Evolutionary conservation across 2,797 vertebrate species (phyloP).

Genomic region (Tangara arthus): DNA sequence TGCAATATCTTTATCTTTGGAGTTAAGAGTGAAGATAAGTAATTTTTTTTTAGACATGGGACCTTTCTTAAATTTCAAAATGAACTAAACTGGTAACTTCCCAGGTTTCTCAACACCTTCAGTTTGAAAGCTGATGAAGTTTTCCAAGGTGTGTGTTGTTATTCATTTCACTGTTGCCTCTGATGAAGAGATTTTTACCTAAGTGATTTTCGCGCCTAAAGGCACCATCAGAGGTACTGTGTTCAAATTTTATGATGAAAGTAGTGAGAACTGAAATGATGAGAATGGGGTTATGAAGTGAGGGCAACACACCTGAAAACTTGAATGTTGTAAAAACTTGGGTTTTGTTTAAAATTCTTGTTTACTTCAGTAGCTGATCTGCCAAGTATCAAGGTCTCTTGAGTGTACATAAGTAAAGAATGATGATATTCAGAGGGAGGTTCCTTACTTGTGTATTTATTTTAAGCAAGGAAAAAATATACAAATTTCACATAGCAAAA

Average conservation of each 20-base stretch:
- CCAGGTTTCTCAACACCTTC: not conserved
- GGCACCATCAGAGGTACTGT: not conserved
- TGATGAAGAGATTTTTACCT: not conserved
- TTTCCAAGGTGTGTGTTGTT: not conserved
- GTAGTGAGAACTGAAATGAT: not conserved
- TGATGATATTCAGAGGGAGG: not conserved
- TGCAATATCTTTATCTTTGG: not conserved
- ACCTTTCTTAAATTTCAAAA: not conserved
- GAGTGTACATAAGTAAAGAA: not conserved
- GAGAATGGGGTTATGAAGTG: not conserved
- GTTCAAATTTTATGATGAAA: not conserved
- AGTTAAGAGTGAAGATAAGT: not conserved
- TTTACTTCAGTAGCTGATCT: not conserved
- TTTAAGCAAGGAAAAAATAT: not conserved
- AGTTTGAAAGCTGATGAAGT: fast-evolving
- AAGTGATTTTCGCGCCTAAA: not conserved
- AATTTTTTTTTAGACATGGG: not conserved
- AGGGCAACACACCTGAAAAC: not conserved
- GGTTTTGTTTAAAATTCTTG: not conserved
- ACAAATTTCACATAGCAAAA: not conserved
- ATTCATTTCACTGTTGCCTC: not conserved
- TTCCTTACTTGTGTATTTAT: not conserved
- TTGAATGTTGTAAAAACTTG: not conserved
- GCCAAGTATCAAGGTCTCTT: not conserved
- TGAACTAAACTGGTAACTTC: not conserved